phyloP scores from a whole-genome alignment of 2,888 invertebrate genomes.

The Napeogenes inachia region DNA sequence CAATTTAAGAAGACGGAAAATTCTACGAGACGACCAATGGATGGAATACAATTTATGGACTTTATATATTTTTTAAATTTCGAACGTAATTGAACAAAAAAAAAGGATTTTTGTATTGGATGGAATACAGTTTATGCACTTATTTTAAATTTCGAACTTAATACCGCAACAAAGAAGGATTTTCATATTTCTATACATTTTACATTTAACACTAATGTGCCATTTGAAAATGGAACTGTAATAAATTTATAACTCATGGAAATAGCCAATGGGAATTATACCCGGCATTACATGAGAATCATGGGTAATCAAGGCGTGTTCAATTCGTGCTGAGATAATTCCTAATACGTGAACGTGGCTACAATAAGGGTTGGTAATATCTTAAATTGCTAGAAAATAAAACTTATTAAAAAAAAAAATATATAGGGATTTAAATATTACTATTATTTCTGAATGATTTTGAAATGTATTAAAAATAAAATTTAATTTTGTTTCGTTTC shows the following conservation, averaged over 20 bases:
- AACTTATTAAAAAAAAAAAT: too few species aligned
- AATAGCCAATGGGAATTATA: slow-evolving; percentile 10
- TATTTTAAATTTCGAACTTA: background rate
- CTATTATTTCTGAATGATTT: too few species aligned
- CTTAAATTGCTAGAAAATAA: background rate
- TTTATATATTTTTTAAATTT: background rate
- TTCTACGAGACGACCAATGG: background rate
- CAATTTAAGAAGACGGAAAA: background rate
- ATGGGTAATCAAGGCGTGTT: slow-evolving; percentile 20
- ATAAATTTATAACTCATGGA: background rate
- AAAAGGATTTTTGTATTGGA: slow-evolving; percentile 3
- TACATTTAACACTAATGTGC: background rate
- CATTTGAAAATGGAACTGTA: background rate
- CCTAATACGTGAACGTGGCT: background rate
- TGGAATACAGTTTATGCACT: slow-evolving; percentile 3
- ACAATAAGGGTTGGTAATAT: slow-evolving; percentile 14
- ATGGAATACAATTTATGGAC: slow-evolving; percentile 4
- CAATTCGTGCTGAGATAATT: slow-evolving; percentile 7
- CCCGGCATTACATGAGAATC: slow-evolving; percentile 4
- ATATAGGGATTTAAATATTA: too few species aligned
- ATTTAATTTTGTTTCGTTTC: too few species aligned
- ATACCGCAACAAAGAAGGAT: background rate
- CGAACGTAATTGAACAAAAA: background rate
- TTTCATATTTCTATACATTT: background rate
- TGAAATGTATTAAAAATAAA: too few species aligned